These are phyloP conservation scores for Tauraco hartlaubi DNA, from an alignment of 2,797 vertebrate species.

Conservation along the genomic window DNA sequence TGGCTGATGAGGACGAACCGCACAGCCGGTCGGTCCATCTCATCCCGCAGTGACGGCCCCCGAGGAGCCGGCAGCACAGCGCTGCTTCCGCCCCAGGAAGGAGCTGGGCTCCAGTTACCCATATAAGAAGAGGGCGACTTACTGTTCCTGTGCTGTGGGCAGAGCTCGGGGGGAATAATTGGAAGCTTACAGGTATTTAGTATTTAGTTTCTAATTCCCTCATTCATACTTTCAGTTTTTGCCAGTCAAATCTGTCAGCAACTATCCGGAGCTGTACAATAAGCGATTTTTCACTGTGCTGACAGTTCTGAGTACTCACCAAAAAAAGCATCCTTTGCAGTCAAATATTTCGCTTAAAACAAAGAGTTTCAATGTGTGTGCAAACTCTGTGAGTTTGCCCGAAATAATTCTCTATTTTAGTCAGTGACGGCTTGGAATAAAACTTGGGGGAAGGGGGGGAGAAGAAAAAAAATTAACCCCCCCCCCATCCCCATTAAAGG, in stretches of 20 bases:
- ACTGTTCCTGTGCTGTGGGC: fast-evolving
- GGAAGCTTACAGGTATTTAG: neutral
- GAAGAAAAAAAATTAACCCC: neutral
- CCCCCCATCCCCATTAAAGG: neutral
- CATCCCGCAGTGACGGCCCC: neutral
- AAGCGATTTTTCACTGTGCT: neutral
- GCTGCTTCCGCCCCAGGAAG: neutral
- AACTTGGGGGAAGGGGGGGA: neutral
- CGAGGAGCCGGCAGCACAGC: fast-evolving
- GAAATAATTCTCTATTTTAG: neutral
- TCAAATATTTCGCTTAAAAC: neutral
- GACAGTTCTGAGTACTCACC: neutral
- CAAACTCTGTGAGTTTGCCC: neutral
- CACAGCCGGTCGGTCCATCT: fast-evolving
- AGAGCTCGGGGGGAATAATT: neutral
- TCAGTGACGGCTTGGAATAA: neutral
- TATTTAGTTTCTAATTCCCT: neutral
- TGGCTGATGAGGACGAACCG: fast-evolving
- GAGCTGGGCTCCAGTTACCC: neutral
- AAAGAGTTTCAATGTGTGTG: neutral
- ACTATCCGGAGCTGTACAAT: neutral
- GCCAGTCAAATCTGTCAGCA: neutral
- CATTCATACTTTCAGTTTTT: neutral
- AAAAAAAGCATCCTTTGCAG: neutral
- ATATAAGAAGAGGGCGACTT: fast-evolving